Percentiles rank a stretch among this genome's conserved stretches.
Evolutionary conservation across 2,888 invertebrate genomes (phyloP).

Genomic region (Tenthredo distinguenda): DNA sequence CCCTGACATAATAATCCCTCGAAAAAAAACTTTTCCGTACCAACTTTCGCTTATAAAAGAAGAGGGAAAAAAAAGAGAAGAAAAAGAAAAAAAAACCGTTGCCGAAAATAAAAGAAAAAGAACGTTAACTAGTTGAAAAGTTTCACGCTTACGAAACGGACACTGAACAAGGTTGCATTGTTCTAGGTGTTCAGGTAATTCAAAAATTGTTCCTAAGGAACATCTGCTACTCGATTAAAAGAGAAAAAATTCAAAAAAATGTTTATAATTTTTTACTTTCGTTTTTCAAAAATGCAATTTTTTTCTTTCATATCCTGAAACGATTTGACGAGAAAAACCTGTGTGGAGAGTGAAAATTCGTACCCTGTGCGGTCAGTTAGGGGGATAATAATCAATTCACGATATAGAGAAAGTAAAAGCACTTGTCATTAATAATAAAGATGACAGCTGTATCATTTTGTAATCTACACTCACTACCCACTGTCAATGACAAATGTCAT

Average conservation of each 20-base stretch:
- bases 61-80: not conserved
- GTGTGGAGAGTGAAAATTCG: not conserved
- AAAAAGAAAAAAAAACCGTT: not conserved
- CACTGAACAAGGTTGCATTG: not conserved
- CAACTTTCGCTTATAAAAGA: not conserved
- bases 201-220: not conserved
- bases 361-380: not conserved
- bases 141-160: constrained; percentile 18
- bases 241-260: not conserved
- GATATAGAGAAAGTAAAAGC: not conserved
- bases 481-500: constrained; percentile 46
- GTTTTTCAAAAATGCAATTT: not conserved
- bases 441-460: not conserved
- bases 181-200: not conserved
- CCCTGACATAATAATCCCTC: constrained; percentile 5
- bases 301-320: not conserved
- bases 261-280: not conserved
- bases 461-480: constrained; percentile 39
- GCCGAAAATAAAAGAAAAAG: not conserved
- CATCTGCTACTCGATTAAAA: not conserved
- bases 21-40: not conserved
- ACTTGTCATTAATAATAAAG: not conserved
- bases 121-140: constrained; percentile 23
- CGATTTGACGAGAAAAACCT: not conserved
- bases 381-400: not conserved